Evolutionary conservation across 1,140 invertebrate species (phyloP).

Genomic region (Hermetia illucens): DNA sequence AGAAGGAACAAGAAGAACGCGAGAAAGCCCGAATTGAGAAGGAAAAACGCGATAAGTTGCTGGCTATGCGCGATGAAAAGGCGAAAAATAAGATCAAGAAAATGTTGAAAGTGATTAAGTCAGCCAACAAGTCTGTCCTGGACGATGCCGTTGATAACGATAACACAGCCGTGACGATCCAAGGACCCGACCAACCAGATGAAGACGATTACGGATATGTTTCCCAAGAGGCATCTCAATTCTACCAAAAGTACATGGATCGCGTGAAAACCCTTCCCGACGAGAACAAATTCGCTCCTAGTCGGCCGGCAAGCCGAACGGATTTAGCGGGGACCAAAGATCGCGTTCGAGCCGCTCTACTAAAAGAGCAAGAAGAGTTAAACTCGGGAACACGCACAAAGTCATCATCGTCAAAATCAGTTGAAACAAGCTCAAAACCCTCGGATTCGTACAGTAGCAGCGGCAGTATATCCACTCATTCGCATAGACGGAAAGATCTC

Average conservation of each 20-base stretch:
- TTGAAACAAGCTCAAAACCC: neutral
- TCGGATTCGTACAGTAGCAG: neutral
- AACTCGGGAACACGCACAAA: conserved; percentile 34
- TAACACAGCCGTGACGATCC: conserved; percentile 57
- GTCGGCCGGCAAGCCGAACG: conserved; percentile 17
- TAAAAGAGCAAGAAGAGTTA: conserved; percentile 57
- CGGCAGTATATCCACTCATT: neutral
- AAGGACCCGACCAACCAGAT: conserved; percentile 61
- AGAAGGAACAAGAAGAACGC: conserved; percentile 63
- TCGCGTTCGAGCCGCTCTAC: conserved; percentile 58
- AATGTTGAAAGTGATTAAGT: conserved; percentile 60
- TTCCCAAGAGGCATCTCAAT: conserved; percentile 61
- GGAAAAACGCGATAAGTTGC: conserved; percentile 46
- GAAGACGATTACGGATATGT: conserved; percentile 85
- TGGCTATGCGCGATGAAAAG: conserved; percentile 59
- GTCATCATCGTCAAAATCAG: conserved; percentile 4
- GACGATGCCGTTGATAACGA: conserved; percentile 64
- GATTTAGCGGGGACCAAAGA: conserved; percentile 50
- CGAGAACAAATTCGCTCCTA: conserved; percentile 21
- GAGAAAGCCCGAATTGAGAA: conserved; percentile 47
- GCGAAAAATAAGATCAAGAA: conserved; percentile 50
- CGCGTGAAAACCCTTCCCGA: conserved; percentile 47
- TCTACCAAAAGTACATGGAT: conserved; percentile 71
- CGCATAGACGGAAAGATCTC: conserved; percentile 12
- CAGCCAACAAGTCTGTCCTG: conserved; percentile 72